Conservation (phyloP, 2,888 invertebrate genomes). For the Drosophila helvetica region DNA sequence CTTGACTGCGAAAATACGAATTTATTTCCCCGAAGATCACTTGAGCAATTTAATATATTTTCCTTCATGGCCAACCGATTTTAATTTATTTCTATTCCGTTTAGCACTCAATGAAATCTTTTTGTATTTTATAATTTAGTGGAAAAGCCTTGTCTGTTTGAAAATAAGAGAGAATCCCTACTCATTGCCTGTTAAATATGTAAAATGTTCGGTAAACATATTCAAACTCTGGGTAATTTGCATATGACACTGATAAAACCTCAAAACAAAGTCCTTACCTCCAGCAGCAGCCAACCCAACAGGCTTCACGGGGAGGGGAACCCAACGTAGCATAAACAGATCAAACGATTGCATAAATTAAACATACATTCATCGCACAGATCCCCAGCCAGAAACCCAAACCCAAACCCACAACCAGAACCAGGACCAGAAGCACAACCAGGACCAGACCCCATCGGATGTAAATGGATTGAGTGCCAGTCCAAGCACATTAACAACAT, state of each 20-base stretch:
- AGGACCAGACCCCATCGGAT: conserved; percentile 12
- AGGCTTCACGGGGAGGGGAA: conserved; percentile 20
- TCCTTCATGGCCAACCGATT: neutral
- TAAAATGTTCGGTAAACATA: conserved; percentile 50
- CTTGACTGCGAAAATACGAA: neutral
- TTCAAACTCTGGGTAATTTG: conserved; percentile 55
- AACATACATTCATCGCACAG: conserved; percentile 30
- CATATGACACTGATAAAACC: conserved; percentile 62
- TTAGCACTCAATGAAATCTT: neutral
- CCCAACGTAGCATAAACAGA: conserved; percentile 72
- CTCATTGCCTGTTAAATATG: conserved; percentile 49
- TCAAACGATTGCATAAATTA: conserved; percentile 67
- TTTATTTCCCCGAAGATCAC: neutral
- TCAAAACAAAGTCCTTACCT: conserved; percentile 14
- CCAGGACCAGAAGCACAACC: conserved; percentile 1
- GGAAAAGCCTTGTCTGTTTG: neutral
- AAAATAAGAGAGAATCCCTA: neutral
- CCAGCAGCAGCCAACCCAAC: conserved; percentile 16
- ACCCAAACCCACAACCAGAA: conserved; percentile 1
- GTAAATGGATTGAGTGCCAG: conserved; percentile 27
- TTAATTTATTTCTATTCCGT: neutral
- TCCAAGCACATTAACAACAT: conserved; percentile 42
- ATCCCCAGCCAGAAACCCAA: conserved; percentile 10
- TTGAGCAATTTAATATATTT: neutral
- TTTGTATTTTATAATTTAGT: neutral